phyloP scores from a whole-genome alignment of 2,888 invertebrate genomes.

The Prosapia bicincta region DNA sequence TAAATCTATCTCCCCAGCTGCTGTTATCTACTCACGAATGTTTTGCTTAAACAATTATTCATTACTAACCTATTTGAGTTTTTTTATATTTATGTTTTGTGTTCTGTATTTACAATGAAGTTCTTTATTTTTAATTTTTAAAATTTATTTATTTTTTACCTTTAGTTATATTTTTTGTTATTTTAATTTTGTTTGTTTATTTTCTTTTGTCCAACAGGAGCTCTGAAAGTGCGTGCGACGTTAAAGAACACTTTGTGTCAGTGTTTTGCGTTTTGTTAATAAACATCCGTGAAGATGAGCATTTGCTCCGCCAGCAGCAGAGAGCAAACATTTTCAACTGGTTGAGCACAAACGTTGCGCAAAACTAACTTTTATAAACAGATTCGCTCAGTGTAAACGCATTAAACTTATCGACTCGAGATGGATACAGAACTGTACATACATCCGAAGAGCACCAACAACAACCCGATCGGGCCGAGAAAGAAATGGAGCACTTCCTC shows the following conservation, averaged over 20 bases:
- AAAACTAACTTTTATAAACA: background rate
- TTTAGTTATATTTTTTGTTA: background rate
- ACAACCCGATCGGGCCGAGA: constrained; percentile 33
- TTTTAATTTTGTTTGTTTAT: background rate
- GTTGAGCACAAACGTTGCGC: background rate
- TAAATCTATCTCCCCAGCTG: no score
- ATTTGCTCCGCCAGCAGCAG: background rate
- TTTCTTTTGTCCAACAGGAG: background rate
- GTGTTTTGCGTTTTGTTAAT: background rate
- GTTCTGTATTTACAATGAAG: no score
- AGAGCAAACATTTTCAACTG: background rate
- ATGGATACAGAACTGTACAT: constrained; percentile 29
- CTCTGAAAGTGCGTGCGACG: background rate
- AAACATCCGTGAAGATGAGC: background rate
- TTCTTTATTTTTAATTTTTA: background rate
- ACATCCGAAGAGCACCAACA: constrained; percentile 27
- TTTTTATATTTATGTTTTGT: no score
- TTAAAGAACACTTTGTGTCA: background rate
- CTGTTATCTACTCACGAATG: no score
- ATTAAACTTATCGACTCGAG: no score
- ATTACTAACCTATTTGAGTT: no score
- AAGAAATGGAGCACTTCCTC: constrained; percentile 40
- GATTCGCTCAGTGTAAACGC: no score
- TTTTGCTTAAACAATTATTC: no score
- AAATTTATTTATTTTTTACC: background rate